Evolutionary conservation across 2,888 invertebrate genomes (phyloP), one percentile per base, ranked within the genome.

Genomic region (Vesta saturnalis): DNA sequence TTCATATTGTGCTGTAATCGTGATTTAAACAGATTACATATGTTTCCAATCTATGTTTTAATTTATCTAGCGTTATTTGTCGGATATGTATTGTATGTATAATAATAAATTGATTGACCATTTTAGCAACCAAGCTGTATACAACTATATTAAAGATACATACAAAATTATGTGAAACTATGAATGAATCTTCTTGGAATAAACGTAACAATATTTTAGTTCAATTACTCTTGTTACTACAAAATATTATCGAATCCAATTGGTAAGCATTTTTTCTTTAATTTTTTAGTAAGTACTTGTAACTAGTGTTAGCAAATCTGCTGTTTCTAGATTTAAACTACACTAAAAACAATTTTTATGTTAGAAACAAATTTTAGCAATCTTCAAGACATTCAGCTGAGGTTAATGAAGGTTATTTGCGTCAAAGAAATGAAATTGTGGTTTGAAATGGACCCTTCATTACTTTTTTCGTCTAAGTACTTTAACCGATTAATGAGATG

Each of bases 391-490:
- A 1, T 21, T 22, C 3, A 18, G n/a, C 8, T 60, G 15, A n/a
- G 14, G 1, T 14, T 1, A 10, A 52, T 60, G 47, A 49, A 23
- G 49, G 12, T 49, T 49, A 22, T 14, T 2, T 47, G 14, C 23
- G 10, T 22, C 22, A 10, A 60, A 15, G 60, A 60, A 49, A 52
- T 60, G 60, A 22, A 6, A 1, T 14, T 21, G 6, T 60, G 60
- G 60, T 60, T 60, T 60, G 10, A 23, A 14, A 21, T 16, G 15
- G 49, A 60, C 49, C 47, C 60, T 10, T 16, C 19, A 19, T 49
- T 47, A 30, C 1, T 60, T 22, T 12, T 1, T 1, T 14, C 14
- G 3, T 23, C 60, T 12, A 60, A 60, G n/a, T 60, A 23, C 23
- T 60, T 60, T 15, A 16, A 19, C 10, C 19, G 52, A 6, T 19